phyloP scores from a whole-genome alignment of 2,113 vertebrate genomes.

The Collichthys lucidus region DNA sequence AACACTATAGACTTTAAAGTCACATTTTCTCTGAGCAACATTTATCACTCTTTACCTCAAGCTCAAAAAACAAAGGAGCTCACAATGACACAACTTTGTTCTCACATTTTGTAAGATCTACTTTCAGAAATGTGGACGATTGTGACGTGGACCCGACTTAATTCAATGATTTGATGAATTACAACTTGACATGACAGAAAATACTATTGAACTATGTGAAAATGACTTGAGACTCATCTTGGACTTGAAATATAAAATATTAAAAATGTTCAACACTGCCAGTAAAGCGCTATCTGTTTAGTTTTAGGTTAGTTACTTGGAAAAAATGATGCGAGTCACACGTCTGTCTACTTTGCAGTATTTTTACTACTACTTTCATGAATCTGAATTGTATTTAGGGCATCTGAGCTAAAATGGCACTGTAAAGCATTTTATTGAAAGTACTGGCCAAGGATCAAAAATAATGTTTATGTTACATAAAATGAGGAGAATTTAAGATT shows the following conservation, averaged over 20 bases:
- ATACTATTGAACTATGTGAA: too few species aligned
- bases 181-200: too few species aligned
- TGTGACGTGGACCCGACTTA: too few species aligned
- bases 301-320: too few species aligned
- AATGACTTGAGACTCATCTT: too few species aligned
- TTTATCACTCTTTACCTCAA: background rate
- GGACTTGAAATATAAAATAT: too few species aligned
- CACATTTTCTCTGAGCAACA: background rate
- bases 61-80: background rate
- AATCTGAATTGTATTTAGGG: background rate
- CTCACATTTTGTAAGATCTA: background rate
- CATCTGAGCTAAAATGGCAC: background rate
- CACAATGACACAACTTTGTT: background rate
- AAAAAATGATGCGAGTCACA: too few species aligned
- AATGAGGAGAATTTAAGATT: constrained; percentile 26
- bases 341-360: background rate
- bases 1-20: background rate
- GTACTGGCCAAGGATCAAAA: background rate
- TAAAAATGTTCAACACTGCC: too few species aligned
- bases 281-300: too few species aligned
- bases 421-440: background rate
- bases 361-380: background rate
- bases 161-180: too few species aligned
- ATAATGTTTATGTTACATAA: constrained; percentile 28
- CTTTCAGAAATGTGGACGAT: too few species aligned